Evolutionary conservation across 2,797 vertebrate species (phyloP).

Genomic region (Nasua narica): DNA sequence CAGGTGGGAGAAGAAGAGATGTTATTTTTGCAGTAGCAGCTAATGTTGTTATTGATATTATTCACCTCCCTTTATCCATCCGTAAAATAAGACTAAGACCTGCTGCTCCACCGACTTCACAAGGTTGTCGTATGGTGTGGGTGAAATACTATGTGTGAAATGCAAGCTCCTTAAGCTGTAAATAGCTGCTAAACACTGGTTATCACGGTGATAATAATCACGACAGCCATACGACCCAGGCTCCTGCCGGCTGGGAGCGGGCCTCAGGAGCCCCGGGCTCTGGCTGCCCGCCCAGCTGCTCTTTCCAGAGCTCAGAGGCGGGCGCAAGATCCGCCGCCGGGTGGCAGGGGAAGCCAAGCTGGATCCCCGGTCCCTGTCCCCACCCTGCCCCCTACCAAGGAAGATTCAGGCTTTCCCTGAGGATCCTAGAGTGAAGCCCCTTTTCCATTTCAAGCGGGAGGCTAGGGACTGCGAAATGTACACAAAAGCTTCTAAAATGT

Average conservation of each 20-base stretch:
- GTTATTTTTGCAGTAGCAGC: not conserved
- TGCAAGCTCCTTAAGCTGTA: not conserved
- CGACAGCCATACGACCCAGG: not conserved
- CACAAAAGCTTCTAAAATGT: not conserved
- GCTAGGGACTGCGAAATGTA: not conserved
- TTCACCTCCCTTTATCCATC: not conserved
- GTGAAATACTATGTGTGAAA: not conserved
- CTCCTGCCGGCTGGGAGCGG: not conserved
- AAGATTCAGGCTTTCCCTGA: not conserved
- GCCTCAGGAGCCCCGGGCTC: not conserved
- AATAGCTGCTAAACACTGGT: not conserved
- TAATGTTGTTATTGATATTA: not conserved
- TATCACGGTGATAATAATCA: not conserved
- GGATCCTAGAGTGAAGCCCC: not conserved
- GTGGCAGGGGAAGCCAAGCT: slow-evolving; percentile 11
- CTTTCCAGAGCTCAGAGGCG: not conserved
- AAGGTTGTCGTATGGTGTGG: not conserved
- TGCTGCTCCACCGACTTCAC: not conserved
- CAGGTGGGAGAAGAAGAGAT: not conserved
- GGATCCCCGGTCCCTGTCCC: accelerated
- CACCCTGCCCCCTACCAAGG: not conserved
- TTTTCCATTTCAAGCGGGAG: not conserved
- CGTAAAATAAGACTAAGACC: not conserved
- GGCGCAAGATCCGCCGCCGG: not conserved
- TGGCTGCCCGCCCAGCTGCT: not conserved